Evolutionary conservation across 2,113 vertebrate species (phyloP).

Genomic region (Spea bombifrons): DNA sequence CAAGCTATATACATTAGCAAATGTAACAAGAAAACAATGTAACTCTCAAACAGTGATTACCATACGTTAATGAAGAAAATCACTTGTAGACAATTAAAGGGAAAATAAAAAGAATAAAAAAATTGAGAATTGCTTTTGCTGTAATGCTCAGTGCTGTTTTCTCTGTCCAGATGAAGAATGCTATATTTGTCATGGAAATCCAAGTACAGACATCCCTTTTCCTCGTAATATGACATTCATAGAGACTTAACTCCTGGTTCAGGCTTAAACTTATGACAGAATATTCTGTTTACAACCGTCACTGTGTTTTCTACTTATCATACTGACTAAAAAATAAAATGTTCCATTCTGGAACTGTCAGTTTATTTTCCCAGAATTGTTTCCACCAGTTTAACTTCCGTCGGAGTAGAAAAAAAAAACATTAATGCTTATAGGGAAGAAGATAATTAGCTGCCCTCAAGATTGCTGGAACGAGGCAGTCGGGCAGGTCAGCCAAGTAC

Average conservation of each 20-base stretch:
- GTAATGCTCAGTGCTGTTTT: not conserved
- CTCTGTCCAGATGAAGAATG: not conserved
- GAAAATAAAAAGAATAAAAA: too few species aligned
- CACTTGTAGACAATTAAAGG: too few species aligned
- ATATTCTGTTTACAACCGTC: conserved; percentile 58
- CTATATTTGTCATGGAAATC: not conserved
- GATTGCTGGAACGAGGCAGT: conserved; percentile 69
- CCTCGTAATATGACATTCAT: not conserved
- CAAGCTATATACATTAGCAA: too few species aligned
- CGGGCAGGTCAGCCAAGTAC: conserved; percentile 63
- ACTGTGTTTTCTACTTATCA: conserved; percentile 48
- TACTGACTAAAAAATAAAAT: conserved; percentile 48
- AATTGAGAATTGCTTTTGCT: too few species aligned
- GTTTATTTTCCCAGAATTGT: conserved; percentile 70
- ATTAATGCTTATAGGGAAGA: conserved; percentile 68
- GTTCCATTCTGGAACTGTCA: conserved; percentile 65
- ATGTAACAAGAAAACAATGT: too few species aligned
- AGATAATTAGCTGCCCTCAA: conserved; percentile 84
- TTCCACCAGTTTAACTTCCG: conserved; percentile 70
- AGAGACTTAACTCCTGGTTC: not conserved
- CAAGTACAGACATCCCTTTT: not conserved
- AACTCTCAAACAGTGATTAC: too few species aligned
- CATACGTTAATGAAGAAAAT: too few species aligned
- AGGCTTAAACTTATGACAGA: conserved; percentile 1
- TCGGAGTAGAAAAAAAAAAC: conserved; percentile 60